Evolutionary conservation across 2,113 vertebrate genomes (phyloP), one percentile per base, ranked within the genome.

Genomic region (Murina feae): DNA sequence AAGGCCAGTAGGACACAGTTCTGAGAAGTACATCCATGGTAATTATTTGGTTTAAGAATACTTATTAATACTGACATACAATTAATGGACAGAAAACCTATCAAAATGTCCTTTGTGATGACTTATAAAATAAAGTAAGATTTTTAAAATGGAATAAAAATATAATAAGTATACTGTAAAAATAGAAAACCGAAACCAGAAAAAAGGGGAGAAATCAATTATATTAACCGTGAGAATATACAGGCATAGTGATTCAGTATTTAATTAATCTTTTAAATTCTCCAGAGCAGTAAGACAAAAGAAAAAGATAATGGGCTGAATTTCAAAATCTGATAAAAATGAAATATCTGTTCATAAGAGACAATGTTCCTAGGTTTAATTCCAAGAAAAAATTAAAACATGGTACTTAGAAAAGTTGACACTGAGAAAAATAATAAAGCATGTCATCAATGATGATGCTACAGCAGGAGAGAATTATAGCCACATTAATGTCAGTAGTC

Each of bases 101-200:
- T 32, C 78, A 85, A 81, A 89, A 90, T 16, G 79, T 10, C 16
- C 17, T 92, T 72, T 72, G 47, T 66, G 44, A 23, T 66, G 6
- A 32, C 63, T 90, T 95, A 55, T 58, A 71, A 93, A 95, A 95
- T 72, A 94, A 69, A 88, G n/a, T 51, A 82, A 49, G 25, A 14
- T 12, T 78, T 28, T 85, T 78, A 81, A 85, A 82, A 51, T 58
- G 60, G 76, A 82, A 80, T 71, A 86, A 80, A 92, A 72, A 42
- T 47, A 32, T 68, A 90, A 25, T 28, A 35, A 88, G 4, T 79
- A 79, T 55, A 80, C 66, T 65, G 58, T 63, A 68, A 91, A 89
- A 81, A 53, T 6, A 91, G 42, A 91, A 95, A 93, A 32, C n/a
- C 6, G 82, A 93, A 51, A 12, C n/a, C 42, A 90, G 25, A 51